Evolutionary conservation across 2,797 vertebrate genomes (phyloP).

Genomic region (Florisuga fusca): DNA sequence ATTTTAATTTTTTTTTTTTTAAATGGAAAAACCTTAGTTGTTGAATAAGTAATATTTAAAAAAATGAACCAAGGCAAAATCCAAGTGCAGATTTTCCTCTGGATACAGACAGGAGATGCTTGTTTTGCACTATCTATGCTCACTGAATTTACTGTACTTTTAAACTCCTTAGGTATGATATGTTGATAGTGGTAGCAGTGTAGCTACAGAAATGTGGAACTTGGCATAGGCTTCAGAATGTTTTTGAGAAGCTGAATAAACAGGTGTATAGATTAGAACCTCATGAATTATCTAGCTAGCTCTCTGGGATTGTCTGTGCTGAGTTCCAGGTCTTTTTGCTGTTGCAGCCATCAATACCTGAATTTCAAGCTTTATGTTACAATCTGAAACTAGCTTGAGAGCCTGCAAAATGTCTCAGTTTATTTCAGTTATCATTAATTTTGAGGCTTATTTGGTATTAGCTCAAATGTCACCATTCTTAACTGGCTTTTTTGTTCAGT

Average conservation of each 20-base stretch:
- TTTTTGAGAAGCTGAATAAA: background rate
- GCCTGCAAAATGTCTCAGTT: background rate
- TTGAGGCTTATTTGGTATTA: background rate
- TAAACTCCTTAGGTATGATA: background rate
- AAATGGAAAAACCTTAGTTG: background rate
- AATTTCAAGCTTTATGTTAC: background rate
- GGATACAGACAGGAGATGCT: background rate
- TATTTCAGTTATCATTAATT: background rate
- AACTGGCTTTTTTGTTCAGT: background rate
- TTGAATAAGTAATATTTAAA: background rate
- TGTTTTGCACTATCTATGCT: background rate
- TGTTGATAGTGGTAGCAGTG: background rate
- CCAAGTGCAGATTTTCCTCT: background rate
- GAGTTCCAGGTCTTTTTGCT: background rate
- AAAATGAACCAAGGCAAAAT: background rate
- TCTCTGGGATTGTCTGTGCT: background rate
- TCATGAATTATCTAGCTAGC: background rate
- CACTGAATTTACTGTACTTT: background rate
- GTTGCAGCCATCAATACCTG: background rate
- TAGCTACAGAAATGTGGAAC: background rate
- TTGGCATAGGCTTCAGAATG: background rate
- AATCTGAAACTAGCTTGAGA: background rate
- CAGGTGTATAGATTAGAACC: background rate
- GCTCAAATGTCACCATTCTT: background rate
- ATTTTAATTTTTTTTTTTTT: background rate